A percentile compares a stretch with the other conserved stretches of the same genome.
These are phyloP conservation scores for Bombus waltoni DNA, from an alignment of 1,140 invertebrate genomes.

Conservation along the genomic window DNA sequence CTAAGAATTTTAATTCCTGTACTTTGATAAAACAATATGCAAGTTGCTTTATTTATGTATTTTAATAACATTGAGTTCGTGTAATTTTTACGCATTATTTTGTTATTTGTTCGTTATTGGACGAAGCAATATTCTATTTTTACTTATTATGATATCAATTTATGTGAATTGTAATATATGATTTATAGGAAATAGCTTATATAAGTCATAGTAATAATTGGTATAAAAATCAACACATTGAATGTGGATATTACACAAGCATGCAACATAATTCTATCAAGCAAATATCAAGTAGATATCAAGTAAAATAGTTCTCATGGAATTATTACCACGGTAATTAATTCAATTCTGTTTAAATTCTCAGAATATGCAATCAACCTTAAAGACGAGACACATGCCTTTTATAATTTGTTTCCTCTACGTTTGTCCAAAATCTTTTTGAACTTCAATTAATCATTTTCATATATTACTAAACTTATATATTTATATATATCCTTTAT, in stretches of 20 bases:
- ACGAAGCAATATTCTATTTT: not conserved
- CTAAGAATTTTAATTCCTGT: no score
- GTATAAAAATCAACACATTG: not conserved
- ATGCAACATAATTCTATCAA: no score
- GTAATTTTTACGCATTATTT: not conserved
- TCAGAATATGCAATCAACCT: not conserved
- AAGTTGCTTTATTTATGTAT: not conserved
- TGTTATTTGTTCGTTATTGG: not conserved
- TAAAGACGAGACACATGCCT: not conserved
- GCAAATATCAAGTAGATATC: no score
- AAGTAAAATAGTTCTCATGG: not conserved
- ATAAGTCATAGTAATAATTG: not conserved
- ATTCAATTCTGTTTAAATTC: not conserved
- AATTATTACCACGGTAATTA: not conserved
- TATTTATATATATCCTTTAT: not conserved
- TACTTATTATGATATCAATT: not conserved
- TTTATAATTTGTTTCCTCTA: not conserved
- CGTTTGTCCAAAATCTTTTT: not conserved
- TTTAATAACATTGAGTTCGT: not conserved
- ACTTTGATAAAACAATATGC: not conserved
- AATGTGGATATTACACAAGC: not conserved
- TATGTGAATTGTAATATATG: not conserved
- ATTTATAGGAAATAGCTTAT: not conserved
- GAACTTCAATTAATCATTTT: not conserved
- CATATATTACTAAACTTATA: not conserved